A percentile compares a stretch with the other conserved stretches of the same genome.
These are phyloP conservation scores for Rhegmatorhina hoffmannsi DNA, from an alignment of 2,113 vertebrate genomes.

Conservation along the genomic window DNA sequence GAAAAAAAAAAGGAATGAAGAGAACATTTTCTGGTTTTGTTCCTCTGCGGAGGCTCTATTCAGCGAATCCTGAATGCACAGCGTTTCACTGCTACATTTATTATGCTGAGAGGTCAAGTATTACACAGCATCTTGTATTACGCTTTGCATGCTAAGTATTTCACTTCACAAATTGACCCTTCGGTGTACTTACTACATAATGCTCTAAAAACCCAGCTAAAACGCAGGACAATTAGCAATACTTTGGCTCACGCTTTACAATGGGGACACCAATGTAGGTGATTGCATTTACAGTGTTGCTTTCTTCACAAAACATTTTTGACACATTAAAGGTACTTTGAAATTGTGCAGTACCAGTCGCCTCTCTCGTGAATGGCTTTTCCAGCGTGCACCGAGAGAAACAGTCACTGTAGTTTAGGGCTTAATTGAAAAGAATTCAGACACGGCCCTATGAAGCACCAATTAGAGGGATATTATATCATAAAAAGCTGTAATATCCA, in stretches of 20 bases:
- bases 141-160: conserved; percentile 99
- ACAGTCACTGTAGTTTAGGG: conserved; percentile 81
- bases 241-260: conserved; percentile 91
- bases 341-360: conserved; percentile 84
- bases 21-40: conserved; percentile 92
- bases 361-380: conserved; percentile 81
- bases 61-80: conserved; percentile 91
- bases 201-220: conserved; percentile 95
- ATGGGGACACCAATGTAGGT: conserved; percentile 93
- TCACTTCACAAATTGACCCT: conserved; percentile 97
- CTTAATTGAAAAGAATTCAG: conserved; percentile 87
- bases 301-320: conserved; percentile 88
- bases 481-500: conserved; percentile 87
- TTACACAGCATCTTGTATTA: conserved; percentile 97
- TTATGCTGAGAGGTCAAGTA: conserved; percentile 99
- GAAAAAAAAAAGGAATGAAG: conserved; percentile 88
- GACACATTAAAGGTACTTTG: conserved; percentile 85
- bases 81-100: conserved; percentile 97
- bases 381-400: conserved; percentile 76
- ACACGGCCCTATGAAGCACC: conserved; percentile 80
- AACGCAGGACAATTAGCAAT: conserved; percentile 97
- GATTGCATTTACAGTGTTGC: conserved; percentile 96
- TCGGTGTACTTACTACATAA: conserved; percentile 92
- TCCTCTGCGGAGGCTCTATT: conserved; percentile 90
- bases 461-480: conserved; percentile 86